These are phyloP conservation scores for Tethea ocularis DNA, from an alignment of 2,888 invertebrate species.

Conservation along the genomic window DNA sequence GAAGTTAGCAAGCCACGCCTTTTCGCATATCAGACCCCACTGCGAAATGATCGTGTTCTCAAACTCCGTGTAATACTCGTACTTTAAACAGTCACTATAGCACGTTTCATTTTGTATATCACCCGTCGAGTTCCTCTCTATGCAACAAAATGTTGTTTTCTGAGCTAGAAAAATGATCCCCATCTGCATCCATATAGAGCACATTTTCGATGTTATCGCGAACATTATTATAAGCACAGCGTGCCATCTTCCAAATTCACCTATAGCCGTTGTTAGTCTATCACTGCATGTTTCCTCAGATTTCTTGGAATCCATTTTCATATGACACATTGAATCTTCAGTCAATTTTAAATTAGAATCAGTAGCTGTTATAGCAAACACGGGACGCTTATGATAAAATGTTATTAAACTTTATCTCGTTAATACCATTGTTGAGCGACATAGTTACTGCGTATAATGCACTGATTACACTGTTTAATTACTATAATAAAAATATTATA, in stretches of 20 bases:
- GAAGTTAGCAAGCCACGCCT: constrained; percentile 20
- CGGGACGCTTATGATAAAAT: not conserved
- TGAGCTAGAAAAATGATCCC: not conserved
- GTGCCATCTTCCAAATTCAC: constrained; percentile 1
- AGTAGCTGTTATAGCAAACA: not conserved
- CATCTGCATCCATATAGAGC: not conserved
- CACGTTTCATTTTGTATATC: not conserved
- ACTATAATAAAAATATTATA: not conserved
- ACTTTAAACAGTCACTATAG: not conserved
- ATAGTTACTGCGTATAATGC: not conserved
- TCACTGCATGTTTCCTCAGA: not conserved
- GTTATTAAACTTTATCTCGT: not conserved
- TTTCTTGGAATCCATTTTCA: not conserved
- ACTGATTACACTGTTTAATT: not conserved
- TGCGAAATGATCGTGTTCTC: constrained; percentile 84
- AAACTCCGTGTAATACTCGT: not conserved
- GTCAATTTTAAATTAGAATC: not conserved
- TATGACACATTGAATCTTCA: not conserved
- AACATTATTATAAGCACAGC: not conserved
- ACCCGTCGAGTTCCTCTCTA: not conserved
- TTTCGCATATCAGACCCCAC: constrained; percentile 65
- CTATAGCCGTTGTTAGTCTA: not conserved
- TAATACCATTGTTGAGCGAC: not conserved
- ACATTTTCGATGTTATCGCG: not conserved
- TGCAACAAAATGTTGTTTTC: not conserved